Conservation (phyloP, 2,888 invertebrate species). For the Muscina levida region DNA sequence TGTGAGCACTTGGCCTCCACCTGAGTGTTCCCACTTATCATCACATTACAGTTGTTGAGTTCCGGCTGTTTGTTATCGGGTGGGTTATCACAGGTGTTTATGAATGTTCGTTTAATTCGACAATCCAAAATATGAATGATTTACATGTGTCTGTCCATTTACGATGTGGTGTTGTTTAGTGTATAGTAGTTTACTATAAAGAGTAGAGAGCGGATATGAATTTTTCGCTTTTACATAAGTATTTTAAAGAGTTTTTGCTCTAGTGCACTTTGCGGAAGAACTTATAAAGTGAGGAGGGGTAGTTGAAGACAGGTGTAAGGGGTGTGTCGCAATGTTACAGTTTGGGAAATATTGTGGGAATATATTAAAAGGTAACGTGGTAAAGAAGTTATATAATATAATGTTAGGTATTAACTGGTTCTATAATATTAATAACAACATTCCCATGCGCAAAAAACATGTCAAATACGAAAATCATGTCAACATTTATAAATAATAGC, state of each 20-base stretch:
- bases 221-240: conserved; percentile 17
- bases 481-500: no score
- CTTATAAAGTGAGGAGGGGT: background rate
- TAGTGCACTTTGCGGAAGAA: conserved; percentile 37
- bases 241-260: conserved; percentile 34
- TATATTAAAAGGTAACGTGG: background rate
- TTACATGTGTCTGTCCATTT: conserved; percentile 31
- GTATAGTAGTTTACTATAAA: conserved; percentile 18
- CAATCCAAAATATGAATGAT: conserved; percentile 28
- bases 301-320: conserved; percentile 50
- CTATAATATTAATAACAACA: no score
- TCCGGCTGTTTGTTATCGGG: no score
- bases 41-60: no score
- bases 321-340: no score
- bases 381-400: no score
- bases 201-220: conserved; percentile 50
- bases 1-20: conserved; percentile 23
- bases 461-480: no score
- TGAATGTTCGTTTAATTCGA: conserved; percentile 47
- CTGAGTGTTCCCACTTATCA: no score
- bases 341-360: no score
- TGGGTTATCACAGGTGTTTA: conserved; percentile 58
- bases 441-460: no score
- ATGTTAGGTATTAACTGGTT: no score
- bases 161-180: background rate